Conservation (phyloP, 2,113 vertebrate genomes). For the Protomyctophum bolini region DNA sequence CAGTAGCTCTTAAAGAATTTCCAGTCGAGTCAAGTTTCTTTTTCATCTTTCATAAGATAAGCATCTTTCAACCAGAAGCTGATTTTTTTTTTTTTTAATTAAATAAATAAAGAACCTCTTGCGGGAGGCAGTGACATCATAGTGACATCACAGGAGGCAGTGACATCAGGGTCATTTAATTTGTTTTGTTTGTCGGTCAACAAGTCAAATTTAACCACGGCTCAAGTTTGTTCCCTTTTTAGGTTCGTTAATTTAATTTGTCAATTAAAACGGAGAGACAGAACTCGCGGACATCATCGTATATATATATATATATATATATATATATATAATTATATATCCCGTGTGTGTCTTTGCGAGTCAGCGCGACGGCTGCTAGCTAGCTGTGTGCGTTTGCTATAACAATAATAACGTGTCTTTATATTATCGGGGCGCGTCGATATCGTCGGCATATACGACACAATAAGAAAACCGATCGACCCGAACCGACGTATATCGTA, state of each 20-base stretch:
- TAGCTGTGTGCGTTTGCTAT: constrained; percentile 72
- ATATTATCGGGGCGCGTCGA: no score
- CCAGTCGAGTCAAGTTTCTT: background rate
- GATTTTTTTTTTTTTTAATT: background rate
- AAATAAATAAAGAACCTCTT: constrained; percentile 30
- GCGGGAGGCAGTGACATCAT: constrained; percentile 45
- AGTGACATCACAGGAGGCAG: constrained; percentile 17
- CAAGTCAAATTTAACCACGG: constrained; percentile 47
- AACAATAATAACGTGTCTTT: no score
- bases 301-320: background rate
- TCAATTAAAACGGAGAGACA: constrained; percentile 39
- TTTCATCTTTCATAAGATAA: constrained; percentile 19
- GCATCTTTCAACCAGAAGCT: constrained; percentile 47
- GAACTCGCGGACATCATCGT: background rate
- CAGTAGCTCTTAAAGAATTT: background rate
- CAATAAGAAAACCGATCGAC: constrained; percentile 30
- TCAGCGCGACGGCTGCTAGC: constrained; percentile 21
- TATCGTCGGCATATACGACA: no score
- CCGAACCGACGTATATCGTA: constrained; percentile 65
- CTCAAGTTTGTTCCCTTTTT: constrained; percentile 24
- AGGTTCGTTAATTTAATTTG: background rate
- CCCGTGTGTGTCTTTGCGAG: constrained; percentile 66
- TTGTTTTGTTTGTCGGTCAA: constrained; percentile 20
- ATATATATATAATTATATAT: background rate
- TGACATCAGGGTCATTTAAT: constrained; percentile 46